Evolutionary conservation across 2,797 vertebrate species (phyloP), one percentile per base, ranked within the genome.

Genomic region (Spheniscus humboldti): DNA sequence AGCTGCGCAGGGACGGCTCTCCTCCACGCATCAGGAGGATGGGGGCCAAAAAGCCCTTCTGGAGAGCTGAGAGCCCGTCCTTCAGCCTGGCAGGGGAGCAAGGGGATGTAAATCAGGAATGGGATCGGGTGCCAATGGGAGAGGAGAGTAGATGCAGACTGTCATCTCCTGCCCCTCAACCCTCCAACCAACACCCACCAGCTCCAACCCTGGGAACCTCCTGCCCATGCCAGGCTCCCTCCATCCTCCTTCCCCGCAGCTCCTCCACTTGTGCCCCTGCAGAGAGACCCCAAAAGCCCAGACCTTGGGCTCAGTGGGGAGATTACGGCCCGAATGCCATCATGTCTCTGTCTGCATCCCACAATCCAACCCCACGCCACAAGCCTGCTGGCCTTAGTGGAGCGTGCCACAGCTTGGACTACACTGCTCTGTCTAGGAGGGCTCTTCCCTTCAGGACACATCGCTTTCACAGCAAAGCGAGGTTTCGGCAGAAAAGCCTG

Each of bases 1-100:
- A 15, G 23, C 11, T 45, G 59, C 0, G 0, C 4, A 8, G 56
- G 18, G 23, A 31, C 1, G 5, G 50, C 6, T 88, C 64, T 50
- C 45, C 72, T 48, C n/a, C 8, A 14, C 25, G 28, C 10, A 18
- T 8, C 16, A 9, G 22, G 53, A 72, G 35, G 4, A 18, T 13
- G 28, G 4, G 59, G 25, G 41, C 19, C 62, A 41, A 13, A 73
- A 73, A 74, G 30, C 11, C 13, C 11, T 56, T 91, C 35, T 52
- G 43, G 57, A 67, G 35, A 45, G 24, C 2, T 24, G 12, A 18
- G 63, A 66, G n/a, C 27, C 14, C 1, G 1, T 31, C 17, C 14
- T 55, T 53, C 56, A 55, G 59, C 20, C 25, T 48, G 45, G n/a
- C 27, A 77, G 24, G 5, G 43, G 20, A 77, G 45, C 17, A 52